Base-by-base conservation (phyloP, 2,888 invertebrate species). In the Thymelicus acteon region DNA sequence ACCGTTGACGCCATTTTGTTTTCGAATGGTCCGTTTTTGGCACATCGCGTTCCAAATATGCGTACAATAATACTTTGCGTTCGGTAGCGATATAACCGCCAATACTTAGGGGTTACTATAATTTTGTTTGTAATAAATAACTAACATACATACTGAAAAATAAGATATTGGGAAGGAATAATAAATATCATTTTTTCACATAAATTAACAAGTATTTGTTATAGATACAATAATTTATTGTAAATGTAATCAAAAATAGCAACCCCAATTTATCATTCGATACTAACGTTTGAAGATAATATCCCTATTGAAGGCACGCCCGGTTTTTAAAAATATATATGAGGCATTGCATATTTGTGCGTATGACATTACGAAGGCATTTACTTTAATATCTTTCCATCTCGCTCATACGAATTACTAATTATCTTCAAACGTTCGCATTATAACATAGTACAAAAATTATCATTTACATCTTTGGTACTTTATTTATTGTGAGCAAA, bases 401-500 rank as follows among this genome's bases (percentile, higher is more conserved):
- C 44, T 44, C 44, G 44, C 44, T 44, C 44, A 48, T 52, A 52
- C 68, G 66, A 75, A 73, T 72, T 76, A 74, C 77, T 80, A 75
- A 75, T 75, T 74, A 75, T 77, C 75, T 76, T 76, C 76, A 80
- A 83, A 86, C 83, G 82, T 79, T 79, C 78, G 79, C 80, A 84
- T 86, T 19, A 31, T 57, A 57, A 88, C 79, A 81, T 84, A 82
- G 74, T 67, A 79, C 81, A 86, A 85, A 78, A 76, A 68, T 72
- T 76, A 76, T 61, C 52, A 58, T 64, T 65, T 79, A 76, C 75
- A 77, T 93, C 92, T 93, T 93, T 93, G 92, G 92, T 93, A 92
- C 87, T 86, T 85, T 88, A 65, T 86, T 85, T 88, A 65, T 92
- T 92, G 92, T 93, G 93, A 93, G 92, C 92, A 92, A 92, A 84